A percentile compares a stretch with the other conserved stretches of the same genome.
These are phyloP conservation scores for Neuroterus valhalla DNA, from an alignment of 1,140 invertebrate genomes.

Conservation along the genomic window DNA sequence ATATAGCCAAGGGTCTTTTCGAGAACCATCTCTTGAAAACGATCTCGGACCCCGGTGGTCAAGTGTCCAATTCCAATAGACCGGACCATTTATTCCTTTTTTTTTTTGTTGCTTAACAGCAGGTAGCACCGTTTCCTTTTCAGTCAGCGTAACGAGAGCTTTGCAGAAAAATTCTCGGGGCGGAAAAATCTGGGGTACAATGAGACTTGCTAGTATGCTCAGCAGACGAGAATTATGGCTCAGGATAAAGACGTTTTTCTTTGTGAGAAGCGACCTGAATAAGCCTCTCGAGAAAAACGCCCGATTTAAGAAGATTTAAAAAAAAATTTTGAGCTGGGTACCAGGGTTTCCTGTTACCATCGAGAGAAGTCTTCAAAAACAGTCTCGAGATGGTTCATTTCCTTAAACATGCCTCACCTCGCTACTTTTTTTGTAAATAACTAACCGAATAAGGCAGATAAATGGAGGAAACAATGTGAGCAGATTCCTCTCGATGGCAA, in stretches of 20 bases:
- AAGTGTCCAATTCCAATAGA: conserved; percentile 30
- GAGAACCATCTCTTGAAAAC: conserved; percentile 12
- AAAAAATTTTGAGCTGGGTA: not conserved
- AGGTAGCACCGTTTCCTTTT: not conserved
- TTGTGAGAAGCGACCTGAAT: conserved; percentile 8
- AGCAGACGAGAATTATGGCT: not conserved
- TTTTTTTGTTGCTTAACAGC: not conserved
- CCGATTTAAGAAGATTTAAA: not conserved
- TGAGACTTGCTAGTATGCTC: conserved; percentile 9
- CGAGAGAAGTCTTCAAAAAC: not conserved
- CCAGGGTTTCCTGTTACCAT: not conserved
- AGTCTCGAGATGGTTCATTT: no score
- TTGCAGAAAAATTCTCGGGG: conserved; percentile 6
- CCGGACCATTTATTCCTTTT: not conserved
- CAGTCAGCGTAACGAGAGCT: not conserved
- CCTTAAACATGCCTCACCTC: not conserved
- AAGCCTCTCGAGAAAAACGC: not conserved
- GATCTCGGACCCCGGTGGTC: conserved; percentile 1
- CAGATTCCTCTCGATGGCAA: not conserved
- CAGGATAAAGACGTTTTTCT: conserved; percentile 25
- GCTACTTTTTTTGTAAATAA: not conserved
- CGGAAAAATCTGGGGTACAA: conserved; percentile 5
- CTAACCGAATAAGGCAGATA: not conserved
- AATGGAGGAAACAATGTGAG: not conserved
- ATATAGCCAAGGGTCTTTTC: conserved; percentile 12